Percentiles rank a stretch among this genome's conserved stretches.
Evolutionary conservation across 2,113 vertebrate species (phyloP).

Genomic region (Semnornis frantzii): DNA sequence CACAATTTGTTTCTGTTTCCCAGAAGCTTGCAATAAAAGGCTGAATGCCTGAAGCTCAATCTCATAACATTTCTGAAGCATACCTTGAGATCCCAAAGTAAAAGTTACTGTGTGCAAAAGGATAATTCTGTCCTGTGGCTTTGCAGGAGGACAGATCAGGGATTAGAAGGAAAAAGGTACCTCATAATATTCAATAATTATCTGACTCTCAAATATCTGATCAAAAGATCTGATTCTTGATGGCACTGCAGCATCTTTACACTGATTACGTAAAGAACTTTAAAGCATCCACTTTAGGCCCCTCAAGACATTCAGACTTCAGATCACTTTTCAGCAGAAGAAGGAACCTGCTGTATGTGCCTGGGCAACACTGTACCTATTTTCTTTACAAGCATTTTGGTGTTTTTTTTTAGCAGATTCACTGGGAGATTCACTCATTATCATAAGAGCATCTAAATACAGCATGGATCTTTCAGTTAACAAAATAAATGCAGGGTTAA

Average conservation of each 20-base stretch:
- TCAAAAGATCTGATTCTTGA: neutral
- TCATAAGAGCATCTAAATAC: neutral
- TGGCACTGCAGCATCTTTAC: neutral
- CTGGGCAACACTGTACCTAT: neutral
- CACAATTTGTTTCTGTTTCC: neutral
- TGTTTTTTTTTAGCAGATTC: neutral
- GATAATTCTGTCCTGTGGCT: neutral
- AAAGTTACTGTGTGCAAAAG: neutral
- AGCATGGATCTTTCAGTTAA: neutral
- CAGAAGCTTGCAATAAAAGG: neutral
- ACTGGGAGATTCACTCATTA: neutral
- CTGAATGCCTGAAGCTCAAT: neutral
- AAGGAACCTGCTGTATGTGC: neutral
- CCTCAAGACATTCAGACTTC: neutral
- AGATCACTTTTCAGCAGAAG: neutral
- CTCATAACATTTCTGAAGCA: neutral
- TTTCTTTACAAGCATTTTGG: neutral
- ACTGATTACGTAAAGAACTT: fast-evolving
- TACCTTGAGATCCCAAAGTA: neutral
- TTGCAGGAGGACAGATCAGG: neutral
- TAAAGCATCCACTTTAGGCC: neutral
- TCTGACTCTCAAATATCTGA: neutral
- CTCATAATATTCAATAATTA: neutral
- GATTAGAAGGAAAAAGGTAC: neutral
- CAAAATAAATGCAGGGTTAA: neutral